Base-by-base conservation (phyloP, 2,113 vertebrate genomes). In the Drymodes brunneopygia region DNA sequence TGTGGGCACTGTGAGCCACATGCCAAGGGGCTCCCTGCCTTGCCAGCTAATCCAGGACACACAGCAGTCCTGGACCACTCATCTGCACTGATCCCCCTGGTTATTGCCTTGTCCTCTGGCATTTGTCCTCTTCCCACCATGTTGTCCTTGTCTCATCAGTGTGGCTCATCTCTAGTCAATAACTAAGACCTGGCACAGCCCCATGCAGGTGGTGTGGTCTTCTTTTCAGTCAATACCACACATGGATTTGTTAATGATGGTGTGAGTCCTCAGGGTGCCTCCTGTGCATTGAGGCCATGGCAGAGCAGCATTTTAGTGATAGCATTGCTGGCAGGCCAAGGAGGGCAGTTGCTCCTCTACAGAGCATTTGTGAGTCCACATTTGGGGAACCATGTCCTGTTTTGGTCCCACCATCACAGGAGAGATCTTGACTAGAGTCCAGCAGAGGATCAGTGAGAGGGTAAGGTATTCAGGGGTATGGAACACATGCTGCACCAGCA, bases 231-330 rank as follows among this genome's bases (percentile, higher is more conserved):
- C 65, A 47, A 14, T 64, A 50, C 11, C 18, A 6, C 29, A 29
- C 54, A 33, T 1, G 1, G 24, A 47, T 84, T 44, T 64, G 13
- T 51, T 81, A 31, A 23, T 45, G 17, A 12, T 21, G 40, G 7
- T 33, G 35, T 47, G 50, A 61, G 33, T 5, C 3, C 9, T 54
- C 53, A 75, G 23, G 12, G 24, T 60, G 36, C 70, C 78, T 66
- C 67, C 74, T 15, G 1, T 15, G 5, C 21, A 13, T 12, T 2
- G 0, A 48, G 38, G 66, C 42, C 23, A 6, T 2, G 0, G 23
- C 42, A 40, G 29, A 61, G 48, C 58, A 64, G 28, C 60, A n/a
- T 29, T 28, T 47, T 42, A 18, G 16, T 4, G 20, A 62, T 9
- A 69, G 20, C 24, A 19, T 21, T 31, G 7, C 57, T 27, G 13